Evolutionary conservation across 23 tunicate genomes (phyloP).

Genomic region (Halocynthia aurantium): DNA sequence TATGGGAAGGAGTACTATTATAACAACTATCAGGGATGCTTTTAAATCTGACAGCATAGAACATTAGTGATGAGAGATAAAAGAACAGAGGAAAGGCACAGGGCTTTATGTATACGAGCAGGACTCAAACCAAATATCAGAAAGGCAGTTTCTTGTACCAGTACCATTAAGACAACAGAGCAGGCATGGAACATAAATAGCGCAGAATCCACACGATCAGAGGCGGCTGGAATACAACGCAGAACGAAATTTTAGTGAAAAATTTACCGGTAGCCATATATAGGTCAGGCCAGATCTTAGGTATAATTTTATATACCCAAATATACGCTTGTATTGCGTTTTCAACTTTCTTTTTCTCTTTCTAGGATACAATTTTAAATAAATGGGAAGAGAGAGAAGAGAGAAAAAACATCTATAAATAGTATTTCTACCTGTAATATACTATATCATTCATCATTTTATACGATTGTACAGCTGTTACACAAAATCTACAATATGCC

Average conservation of each 20-base stretch:
- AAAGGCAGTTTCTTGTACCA: slow-evolving; percentile 12
- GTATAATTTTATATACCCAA: neutral
- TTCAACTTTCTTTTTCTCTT: neutral
- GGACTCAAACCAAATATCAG: slow-evolving; percentile 31
- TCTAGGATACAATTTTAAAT: slow-evolving; percentile 36
- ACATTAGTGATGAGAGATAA: slow-evolving; percentile 24
- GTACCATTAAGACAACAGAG: neutral
- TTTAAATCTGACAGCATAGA: slow-evolving; percentile 15
- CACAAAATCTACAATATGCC: no score
- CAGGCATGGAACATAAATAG: slow-evolving; percentile 17
- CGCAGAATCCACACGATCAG: neutral
- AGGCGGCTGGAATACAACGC: neutral
- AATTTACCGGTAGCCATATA: neutral
- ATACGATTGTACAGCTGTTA: no score
- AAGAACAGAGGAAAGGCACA: slow-evolving; percentile 21
- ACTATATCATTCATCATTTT: no score
- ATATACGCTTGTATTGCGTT: neutral
- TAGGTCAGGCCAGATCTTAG: neutral
- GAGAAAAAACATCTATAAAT: neutral
- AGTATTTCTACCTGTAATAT: no score
- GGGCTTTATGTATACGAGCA: slow-evolving; percentile 31
- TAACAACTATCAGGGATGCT: no score
- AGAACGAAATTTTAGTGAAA: neutral
- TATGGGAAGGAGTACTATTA: no score
- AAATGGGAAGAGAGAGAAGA: slow-evolving; percentile 59